Base-by-base conservation (phyloP, 2,797 vertebrate species). In the Syndactyla subalaris region DNA sequence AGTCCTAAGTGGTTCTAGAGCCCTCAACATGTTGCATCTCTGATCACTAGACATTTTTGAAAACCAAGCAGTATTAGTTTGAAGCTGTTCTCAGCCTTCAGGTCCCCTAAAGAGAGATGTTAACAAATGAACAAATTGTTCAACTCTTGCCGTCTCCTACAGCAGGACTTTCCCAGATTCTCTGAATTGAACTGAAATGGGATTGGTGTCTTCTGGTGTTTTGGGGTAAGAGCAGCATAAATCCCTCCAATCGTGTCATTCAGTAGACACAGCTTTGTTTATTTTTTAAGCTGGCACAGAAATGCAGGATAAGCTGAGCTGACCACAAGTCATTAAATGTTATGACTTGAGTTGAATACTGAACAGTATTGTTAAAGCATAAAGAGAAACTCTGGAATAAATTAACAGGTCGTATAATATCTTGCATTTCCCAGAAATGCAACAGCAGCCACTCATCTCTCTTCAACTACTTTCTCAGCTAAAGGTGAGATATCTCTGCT, bases 341-440 rank as follows among this genome's bases (percentile, higher is more conserved):
- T 93, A 78, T 45, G 54, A 79, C 80, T 96, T 94, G 81, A 93
- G 87, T 71, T 96, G 90, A 87, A 96, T 93, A 80, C 89, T 94
- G 89, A 95, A 59, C 74, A 55, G 55, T 88, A 93, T 95, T 97
- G 95, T 96, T 95, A 94, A 95, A 92, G 75, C 51, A 80, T 95
- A 94, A 89, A 94, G 89, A 61, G 89, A 92, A 94, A 78, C 38
- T 93, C 95, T 94, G 95, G 89, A 97, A 93, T 81, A 93, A 94
- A 90, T 93, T 97, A 95, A 75, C 90, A 89, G 88, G 87, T 95
- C 68, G 14, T 76, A 74, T 58, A 93, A 81, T 88, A 86, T 75
- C 87, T 96, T 78, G 45, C 34, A 62, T 93, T 96, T 97, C 88
- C 92, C 92, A 94, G 94, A 94, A 97, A 94, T 48, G 38, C 80